phyloP scores from a whole-genome alignment of 1,140 invertebrate genomes.

The Platorchestia sp. region DNA sequence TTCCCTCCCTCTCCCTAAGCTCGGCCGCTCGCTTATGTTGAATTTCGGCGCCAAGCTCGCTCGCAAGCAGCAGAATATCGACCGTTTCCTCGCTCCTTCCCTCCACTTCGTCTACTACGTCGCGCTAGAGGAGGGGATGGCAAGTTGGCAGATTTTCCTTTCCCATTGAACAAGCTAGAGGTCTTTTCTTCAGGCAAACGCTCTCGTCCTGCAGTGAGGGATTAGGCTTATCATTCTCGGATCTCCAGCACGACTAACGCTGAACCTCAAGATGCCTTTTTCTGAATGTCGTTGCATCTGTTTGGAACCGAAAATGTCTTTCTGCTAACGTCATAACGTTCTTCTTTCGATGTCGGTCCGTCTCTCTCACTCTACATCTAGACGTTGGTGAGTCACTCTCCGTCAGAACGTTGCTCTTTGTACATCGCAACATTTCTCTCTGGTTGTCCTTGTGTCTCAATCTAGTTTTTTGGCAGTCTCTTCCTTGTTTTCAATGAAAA shows the following conservation, averaged over 20 bases:
- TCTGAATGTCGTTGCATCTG: too few species aligned
- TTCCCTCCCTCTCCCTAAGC: neutral
- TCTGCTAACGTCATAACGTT: neutral
- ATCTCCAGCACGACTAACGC: neutral
- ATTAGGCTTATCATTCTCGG: neutral
- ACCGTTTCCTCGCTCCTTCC: slow-evolving; percentile 27
- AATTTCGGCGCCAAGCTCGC: slow-evolving; percentile 41
- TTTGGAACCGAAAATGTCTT: too few species aligned
- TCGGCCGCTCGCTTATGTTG: slow-evolving; percentile 6
- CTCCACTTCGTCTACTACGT: neutral
- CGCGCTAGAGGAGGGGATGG: neutral
- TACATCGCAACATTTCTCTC: neutral
- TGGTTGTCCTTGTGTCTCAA: neutral
- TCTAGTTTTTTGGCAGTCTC: too few species aligned
- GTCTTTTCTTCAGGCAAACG: neutral
- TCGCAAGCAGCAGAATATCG: slow-evolving; percentile 36
- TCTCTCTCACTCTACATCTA: too few species aligned
- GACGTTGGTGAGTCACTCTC: too few species aligned
- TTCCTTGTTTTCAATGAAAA: too few species aligned
- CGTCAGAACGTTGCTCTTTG: neutral
- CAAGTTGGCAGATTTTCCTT: neutral
- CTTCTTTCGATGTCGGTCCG: neutral
- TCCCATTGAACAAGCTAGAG: neutral
- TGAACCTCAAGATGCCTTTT: too few species aligned
- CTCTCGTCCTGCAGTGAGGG: neutral